Conservation (phyloP, 2,888 invertebrate genomes). For the Syrista parreyssii region DNA sequence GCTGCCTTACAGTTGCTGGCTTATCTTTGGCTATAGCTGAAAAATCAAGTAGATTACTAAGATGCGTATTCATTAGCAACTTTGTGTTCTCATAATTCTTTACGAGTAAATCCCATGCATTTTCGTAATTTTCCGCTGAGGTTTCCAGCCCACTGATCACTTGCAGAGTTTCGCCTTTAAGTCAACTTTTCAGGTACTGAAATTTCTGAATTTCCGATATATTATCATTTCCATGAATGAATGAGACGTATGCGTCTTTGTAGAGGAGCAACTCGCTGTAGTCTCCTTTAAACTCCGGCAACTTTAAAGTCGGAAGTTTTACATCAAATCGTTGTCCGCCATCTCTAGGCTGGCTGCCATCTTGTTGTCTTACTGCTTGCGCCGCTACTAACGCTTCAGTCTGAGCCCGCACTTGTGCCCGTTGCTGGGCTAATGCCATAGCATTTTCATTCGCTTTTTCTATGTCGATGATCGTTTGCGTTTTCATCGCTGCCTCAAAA, state of each 20-base stretch:
- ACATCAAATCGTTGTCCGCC: slow-evolving; percentile 5
- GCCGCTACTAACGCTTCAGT: not conserved
- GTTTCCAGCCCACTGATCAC: slow-evolving; percentile 32
- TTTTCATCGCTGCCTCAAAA: slow-evolving; percentile 13
- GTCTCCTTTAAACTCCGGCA: slow-evolving; percentile 33
- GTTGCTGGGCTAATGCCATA: slow-evolving; percentile 2
- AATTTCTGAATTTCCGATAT: slow-evolving; percentile 33
- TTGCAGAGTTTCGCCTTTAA: slow-evolving; percentile 23
- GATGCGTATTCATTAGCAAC: slow-evolving; percentile 33
- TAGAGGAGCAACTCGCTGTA: slow-evolving; percentile 30
- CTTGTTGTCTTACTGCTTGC: not conserved
- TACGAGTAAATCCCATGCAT: slow-evolving; percentile 31
- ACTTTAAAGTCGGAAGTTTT: slow-evolving; percentile 27
- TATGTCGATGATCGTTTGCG: slow-evolving; percentile 8
- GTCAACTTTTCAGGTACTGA: slow-evolving; percentile 31
- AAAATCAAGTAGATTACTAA: slow-evolving; percentile 29
- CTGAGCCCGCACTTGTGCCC: slow-evolving; percentile 3
- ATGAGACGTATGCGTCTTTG: slow-evolving; percentile 30
- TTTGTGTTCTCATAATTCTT: slow-evolving; percentile 32
- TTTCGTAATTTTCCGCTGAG: slow-evolving; percentile 31
- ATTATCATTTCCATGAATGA: slow-evolving; percentile 32
- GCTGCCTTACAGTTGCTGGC: slow-evolving; percentile 22
- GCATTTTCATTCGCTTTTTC: not conserved
- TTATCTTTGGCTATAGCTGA: slow-evolving; percentile 23
- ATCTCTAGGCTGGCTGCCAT: not conserved